phyloP scores from a whole-genome alignment of 2,888 invertebrate species.

The Carterocephalus palaemon region DNA sequence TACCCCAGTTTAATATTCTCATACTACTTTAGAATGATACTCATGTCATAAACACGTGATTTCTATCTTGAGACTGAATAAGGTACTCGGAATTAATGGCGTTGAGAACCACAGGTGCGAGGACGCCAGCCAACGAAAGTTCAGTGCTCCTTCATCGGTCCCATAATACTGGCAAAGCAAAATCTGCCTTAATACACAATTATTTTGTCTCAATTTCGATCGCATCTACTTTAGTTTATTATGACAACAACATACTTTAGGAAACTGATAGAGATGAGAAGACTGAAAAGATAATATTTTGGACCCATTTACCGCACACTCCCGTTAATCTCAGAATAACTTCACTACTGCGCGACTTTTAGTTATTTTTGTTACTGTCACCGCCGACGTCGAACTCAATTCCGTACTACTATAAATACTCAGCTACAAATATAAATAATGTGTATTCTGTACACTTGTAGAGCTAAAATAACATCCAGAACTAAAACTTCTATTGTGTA shows the following conservation, averaged over 20 bases:
- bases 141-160: conserved; percentile 66
- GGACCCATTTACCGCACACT: conserved; percentile 7
- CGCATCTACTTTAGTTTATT: conserved; percentile 6
- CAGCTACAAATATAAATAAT: too few species aligned
- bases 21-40: conserved; percentile 36
- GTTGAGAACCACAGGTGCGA: conserved; percentile 70
- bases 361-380: conserved; percentile 7
- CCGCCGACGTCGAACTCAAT: too few species aligned
- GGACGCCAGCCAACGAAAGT: conserved; percentile 66
- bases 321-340: not conserved
- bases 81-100: conserved; percentile 65
- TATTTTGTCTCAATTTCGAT: conserved; percentile 19
- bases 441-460: too few species aligned
- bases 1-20: conserved; percentile 31
- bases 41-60: conserved; percentile 52
- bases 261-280: conserved; percentile 8
- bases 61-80: conserved; percentile 59
- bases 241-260: conserved; percentile 22
- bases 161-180: conserved; percentile 42
- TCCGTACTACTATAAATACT: too few species aligned
- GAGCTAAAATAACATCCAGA: too few species aligned
- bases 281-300: conserved; percentile 16
- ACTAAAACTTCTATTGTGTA: too few species aligned
- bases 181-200: conserved; percentile 44
- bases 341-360: conserved; percentile 1